Percentiles rank a stretch among this genome's conserved stretches.
phyloP scores from a whole-genome alignment of 2,888 invertebrate species.

The Drosophila histrio region DNA sequence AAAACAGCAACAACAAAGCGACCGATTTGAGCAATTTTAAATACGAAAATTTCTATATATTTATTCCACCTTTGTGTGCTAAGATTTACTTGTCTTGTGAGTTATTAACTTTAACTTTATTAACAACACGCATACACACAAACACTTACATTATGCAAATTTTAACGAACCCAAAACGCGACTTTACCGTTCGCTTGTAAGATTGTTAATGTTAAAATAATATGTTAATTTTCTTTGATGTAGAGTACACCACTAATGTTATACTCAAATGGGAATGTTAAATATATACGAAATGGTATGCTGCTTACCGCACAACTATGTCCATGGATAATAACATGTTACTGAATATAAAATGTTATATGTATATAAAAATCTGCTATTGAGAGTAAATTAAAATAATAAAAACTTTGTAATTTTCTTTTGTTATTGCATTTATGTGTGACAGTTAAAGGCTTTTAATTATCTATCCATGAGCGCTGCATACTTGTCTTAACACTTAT shows the following conservation, averaged over 20 bases:
- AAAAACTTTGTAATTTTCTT: background rate
- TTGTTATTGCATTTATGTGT: background rate
- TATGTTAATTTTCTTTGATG: conserved; percentile 18
- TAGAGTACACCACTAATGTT: conserved; percentile 2
- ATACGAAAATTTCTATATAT: background rate
- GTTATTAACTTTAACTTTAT: conserved; percentile 1
- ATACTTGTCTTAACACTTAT: background rate
- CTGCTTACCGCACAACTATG: background rate
- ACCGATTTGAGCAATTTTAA: background rate
- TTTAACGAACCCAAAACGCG: conserved; percentile 43
- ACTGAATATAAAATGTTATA: background rate
- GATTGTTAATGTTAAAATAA: conserved; percentile 44
- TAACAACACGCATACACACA: conserved; percentile 11
- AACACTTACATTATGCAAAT: conserved; percentile 37
- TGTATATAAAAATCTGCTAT: background rate
- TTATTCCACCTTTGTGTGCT: background rate
- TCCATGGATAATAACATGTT: too few species aligned
- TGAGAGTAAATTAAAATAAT: background rate
- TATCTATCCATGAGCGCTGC: too few species aligned
- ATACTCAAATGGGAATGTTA: conserved; percentile 28
- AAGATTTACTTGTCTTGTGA: background rate
- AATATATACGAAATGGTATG: background rate
- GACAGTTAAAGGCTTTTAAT: background rate
- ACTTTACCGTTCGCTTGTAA: conserved; percentile 49
- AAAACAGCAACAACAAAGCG: background rate